Evolutionary conservation across 2,888 invertebrate species (phyloP), one percentile per base, ranked within the genome.

Genomic region (Tenthredo notha): DNA sequence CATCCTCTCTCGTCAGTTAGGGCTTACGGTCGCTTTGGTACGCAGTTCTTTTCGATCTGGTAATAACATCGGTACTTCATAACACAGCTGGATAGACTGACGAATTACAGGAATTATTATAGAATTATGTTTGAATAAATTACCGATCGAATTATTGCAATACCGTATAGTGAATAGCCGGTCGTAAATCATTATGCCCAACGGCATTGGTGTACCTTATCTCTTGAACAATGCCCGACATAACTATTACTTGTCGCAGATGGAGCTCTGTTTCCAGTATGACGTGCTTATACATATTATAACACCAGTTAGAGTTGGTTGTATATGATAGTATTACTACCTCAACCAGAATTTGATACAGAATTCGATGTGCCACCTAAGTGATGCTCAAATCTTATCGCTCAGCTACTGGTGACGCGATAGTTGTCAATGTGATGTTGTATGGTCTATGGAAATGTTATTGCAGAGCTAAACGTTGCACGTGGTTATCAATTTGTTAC

Each of bases 81-180:
- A 37, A 43, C 12, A 18, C 7, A 29, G 18, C 21, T 25, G 33
- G 37, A 67, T 70, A n/a, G 67, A 65, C 21, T 25, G 65, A 65
- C 65, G 65, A 21, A 43, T 21, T n/a, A 18, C 33, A n/a, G 37
- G 25, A 80, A 61, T 58, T 58, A 61, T 58, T 58, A 80, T n/a
- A 21, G 40, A 58, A 40, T 25, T 80, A 37, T 70, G 65, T 67
- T 83, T 88, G 87, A 88, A 90, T 89, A 89, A 89, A 90, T 89
- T 88, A 87, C 87, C 88, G 89, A 89, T 89, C 89, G 87, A 88
- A 90, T 90, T 88, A 90, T 90, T 90, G 89, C 89, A 89, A 89
- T 89, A 87, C 29, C 25, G 87, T 84, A 83, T 70, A 58, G 85
- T 50, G 84, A 85, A 84, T 86, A 85, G 86, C 83, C 33, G 47